Evolutionary conservation across 2,113 vertebrate species (phyloP).

Genomic region (Calidris pugnax): DNA sequence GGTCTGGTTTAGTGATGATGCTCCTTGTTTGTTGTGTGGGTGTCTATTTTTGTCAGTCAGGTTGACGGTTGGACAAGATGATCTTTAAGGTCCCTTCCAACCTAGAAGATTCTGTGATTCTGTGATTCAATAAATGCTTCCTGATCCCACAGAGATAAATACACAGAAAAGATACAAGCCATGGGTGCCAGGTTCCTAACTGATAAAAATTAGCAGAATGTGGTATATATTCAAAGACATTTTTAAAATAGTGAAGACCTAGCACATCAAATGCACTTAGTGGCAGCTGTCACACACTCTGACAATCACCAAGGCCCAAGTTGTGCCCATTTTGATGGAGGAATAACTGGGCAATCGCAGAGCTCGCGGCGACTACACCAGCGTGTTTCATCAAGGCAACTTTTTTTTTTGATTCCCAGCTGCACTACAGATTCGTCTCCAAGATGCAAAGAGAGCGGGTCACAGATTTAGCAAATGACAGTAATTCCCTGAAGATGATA

Average conservation of each 20-base stretch:
- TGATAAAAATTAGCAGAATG: neutral
- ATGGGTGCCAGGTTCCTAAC: no score
- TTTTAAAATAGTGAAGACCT: neutral
- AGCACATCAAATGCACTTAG: neutral
- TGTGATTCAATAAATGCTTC: neutral
- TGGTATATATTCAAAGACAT: no score
- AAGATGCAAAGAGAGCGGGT: neutral
- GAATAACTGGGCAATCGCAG: neutral
- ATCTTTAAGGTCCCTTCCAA: no score
- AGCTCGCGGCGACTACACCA: neutral
- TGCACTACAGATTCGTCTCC: neutral
- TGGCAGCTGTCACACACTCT: neutral
- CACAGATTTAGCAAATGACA: neutral
- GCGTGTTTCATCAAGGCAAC: neutral
- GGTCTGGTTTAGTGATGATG: no score
- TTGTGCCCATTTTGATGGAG: neutral
- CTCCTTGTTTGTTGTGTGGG: no score
- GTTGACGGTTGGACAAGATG: no score
- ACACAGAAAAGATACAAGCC: neutral
- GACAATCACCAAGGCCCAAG: neutral
- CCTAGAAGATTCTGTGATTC: no score
- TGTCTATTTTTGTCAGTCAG: no score
- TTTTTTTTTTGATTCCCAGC: neutral
- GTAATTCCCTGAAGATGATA: slow-evolving; percentile 3
- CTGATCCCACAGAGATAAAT: neutral